phyloP scores from a whole-genome alignment of 2,797 vertebrate species.

The Malacoraja senta region DNA sequence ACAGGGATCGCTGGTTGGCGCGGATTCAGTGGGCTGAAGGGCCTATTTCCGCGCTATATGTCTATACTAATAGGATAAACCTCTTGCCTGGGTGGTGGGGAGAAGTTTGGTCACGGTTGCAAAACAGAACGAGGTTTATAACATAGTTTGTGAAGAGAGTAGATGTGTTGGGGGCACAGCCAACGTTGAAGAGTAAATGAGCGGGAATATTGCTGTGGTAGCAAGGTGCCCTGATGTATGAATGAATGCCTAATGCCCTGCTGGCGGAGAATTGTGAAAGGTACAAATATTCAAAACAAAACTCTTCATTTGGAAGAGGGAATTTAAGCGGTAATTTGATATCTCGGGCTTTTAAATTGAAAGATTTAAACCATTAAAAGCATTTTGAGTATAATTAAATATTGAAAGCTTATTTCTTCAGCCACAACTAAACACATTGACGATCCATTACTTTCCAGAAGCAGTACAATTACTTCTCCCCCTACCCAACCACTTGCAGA shows the following conservation, averaged over 20 bases:
- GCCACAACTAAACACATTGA: not conserved
- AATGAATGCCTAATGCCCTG: not conserved
- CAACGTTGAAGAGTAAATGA: not conserved
- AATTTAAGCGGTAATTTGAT: not conserved
- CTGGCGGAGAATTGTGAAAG: too few relatives aligned
- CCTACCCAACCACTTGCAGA: too few relatives aligned
- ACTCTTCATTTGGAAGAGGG: too few relatives aligned
- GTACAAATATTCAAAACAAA: not conserved
- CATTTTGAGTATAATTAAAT: not conserved
- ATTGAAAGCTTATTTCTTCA: not conserved
- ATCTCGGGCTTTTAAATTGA: not conserved
- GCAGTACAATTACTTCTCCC: too few relatives aligned
- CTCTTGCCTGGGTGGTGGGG: not conserved
- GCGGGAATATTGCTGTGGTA: not conserved
- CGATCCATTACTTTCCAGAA: not conserved
- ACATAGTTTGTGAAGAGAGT: not conserved
- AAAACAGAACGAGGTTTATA: too few relatives aligned
- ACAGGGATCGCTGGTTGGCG: too few relatives aligned
- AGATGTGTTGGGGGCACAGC: not conserved
- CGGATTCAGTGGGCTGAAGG: too few relatives aligned
- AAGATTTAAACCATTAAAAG: not conserved
- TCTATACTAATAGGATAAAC: not conserved
- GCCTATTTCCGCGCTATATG: too few relatives aligned
- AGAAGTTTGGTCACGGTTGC: not conserved
- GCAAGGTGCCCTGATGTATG: not conserved